Base-by-base conservation (phyloP, 2,888 invertebrate genomes). In the Diaphora mendica region DNA sequence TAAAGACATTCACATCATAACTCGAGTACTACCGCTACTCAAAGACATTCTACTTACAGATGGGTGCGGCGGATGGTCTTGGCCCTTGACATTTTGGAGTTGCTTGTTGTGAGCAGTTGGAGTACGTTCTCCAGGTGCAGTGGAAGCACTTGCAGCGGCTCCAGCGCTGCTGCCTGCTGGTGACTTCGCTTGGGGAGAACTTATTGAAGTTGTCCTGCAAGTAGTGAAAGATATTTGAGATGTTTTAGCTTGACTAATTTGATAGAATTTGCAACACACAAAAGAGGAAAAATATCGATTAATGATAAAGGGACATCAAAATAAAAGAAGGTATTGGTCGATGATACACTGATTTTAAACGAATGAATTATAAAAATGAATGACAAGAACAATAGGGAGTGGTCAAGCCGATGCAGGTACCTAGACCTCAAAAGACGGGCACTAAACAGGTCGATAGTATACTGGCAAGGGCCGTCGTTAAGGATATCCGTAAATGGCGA, bases 21-120 rank as follows among this genome's bases (percentile, higher is more conserved):
- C 51, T n/a, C n/a, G 42, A 62, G 64, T 68, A 64, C 66, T 73
- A 59, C 73, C 66, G 66, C 42, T 68, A 62, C 44, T 44, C 64
- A 70, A 65, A 66, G 71, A 73, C 70, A 69, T 35, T 51, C 84
- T 88, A 96, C 97, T 97, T 96, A 98, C 97, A 96, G 97, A 97
- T 88, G 97, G 97, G 94, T 98, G 97, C 89, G 97, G 93, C 86
- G 92, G 94, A 33, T 95, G 94, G 20, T 96, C 96, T 75, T 96
- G 96, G 8, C 96, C 96, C 95, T 98, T 98, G 96, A 97, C 97
- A 96, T 97, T 97, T 87, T 97, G 97, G 82, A 97, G 96, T 86
- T 97, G 97, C 88, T 97, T 97, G 96, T 97, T 97, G 91, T 97
- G 97, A 7, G 97, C 97, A 67, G 97, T 90, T 90, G 97, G 90